Evolutionary conservation across 1,140 invertebrate genomes (phyloP), one percentile per base, ranked within the genome.

Genomic region (Pseudomyrmex cubaensis): DNA sequence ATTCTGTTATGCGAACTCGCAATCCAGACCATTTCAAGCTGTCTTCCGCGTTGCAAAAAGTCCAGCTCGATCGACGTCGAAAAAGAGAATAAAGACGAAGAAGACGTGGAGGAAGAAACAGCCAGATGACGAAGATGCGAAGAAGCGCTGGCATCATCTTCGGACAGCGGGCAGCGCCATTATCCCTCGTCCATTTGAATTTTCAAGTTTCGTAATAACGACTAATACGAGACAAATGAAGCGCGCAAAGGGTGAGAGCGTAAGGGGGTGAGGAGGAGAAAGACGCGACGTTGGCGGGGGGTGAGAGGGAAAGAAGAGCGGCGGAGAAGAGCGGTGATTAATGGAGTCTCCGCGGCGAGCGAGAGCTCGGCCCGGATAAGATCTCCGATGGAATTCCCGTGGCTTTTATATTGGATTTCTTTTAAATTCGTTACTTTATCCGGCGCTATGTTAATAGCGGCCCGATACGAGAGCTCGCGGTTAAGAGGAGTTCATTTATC

Each of bases 371-470:
- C 20, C 85, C 62, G 91, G 91, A 92, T 92, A 92, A 92, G 88
- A 92, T 92, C 91, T 91, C 86, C 88, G 90, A 90, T 90, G 89
- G 91, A 92, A 92, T 92, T 92, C 90, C 89, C 88, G 90, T 84
- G 84, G 90, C 94, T 93, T 93, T 94, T 94, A 93, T 93, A 94
- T 93, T 94, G 91, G 92, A 93, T 93, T 94, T 94, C 91, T 94
- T 94, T 94, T 92, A 94, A 94, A 94, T 94, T 94, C 93, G 94
- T 94, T 93, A 94, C 91, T 94, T 94, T 94, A 93, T 93, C 93
- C 92, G 90, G 92, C 90, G 91, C 92, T 94, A 93, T 94, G 93
- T 94, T 94, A 94, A 94, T 94, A 94, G 93, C 92, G 83, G 89
- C 84, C 90, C 92, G 93, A 94, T 93, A 93, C 92, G 92, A 93